phyloP scores from a whole-genome alignment of 2,113 vertebrate genomes.

The Pseudorhombus dupliciocellatus region DNA sequence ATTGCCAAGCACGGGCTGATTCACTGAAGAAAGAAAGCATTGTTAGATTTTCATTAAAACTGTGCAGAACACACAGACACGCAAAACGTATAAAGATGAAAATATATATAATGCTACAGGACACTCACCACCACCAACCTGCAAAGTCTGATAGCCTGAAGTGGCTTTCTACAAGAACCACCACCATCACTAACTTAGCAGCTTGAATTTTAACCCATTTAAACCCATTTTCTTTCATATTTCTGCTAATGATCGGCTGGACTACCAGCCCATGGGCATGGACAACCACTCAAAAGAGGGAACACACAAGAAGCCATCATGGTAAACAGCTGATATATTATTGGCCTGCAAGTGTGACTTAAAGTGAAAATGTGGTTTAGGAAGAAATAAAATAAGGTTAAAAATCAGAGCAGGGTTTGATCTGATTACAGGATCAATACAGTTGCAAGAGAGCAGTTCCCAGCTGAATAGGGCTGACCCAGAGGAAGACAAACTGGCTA shows the following conservation, averaged over 20 bases:
- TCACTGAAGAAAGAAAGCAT: conserved; percentile 85
- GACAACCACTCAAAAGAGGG: conserved; percentile 7
- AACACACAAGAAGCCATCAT: conserved; percentile 14
- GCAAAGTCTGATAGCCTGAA: conserved; percentile 42
- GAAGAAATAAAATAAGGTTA: not conserved
- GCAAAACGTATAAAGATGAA: not conserved
- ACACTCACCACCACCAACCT: conserved; percentile 53
- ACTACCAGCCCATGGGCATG: not conserved
- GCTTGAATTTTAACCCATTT: conserved; percentile 8
- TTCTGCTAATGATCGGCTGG: not conserved
- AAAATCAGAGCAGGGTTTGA: not conserved
- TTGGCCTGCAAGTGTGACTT: conserved; percentile 19
- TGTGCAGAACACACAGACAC: conserved; percentile 11
- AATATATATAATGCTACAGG: conserved; percentile 8
- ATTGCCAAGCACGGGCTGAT: conserved; percentile 85
- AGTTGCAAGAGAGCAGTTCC: conserved; percentile 10
- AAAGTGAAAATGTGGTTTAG: conserved; percentile 28
- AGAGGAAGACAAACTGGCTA: not conserved
- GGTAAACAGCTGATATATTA: conserved; percentile 11
- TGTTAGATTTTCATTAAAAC: conserved; percentile 56
- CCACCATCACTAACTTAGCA: not conserved
- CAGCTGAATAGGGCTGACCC: not conserved
- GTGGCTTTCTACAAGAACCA: conserved; percentile 25
- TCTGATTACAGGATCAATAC: not conserved
- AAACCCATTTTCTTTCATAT: not conserved